Evolutionary conservation across 1,140 invertebrate genomes (phyloP).

Genomic region (Apolygus lucorum): DNA sequence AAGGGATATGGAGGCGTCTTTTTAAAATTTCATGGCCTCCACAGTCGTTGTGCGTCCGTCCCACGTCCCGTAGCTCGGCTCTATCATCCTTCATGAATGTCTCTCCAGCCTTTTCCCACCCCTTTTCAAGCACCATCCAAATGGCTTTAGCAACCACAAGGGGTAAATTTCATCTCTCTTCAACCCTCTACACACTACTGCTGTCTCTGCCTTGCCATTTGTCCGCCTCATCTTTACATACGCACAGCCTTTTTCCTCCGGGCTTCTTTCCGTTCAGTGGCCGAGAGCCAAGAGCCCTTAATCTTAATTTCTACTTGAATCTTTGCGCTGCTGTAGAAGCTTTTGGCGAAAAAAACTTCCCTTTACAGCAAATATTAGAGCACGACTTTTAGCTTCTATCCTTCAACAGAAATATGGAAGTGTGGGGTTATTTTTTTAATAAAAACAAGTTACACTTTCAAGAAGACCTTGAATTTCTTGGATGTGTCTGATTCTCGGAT

Average conservation of each 20-base stretch:
- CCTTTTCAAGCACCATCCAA: background rate
- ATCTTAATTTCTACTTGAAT: background rate
- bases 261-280: background rate
- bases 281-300: background rate
- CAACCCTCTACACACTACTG: background rate
- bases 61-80: background rate
- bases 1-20: background rate
- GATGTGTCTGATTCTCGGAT: too few relatives aligned
- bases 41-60: background rate
- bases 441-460: too few relatives aligned
- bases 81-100: background rate
- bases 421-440: too few relatives aligned
- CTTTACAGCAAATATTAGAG: too few relatives aligned
- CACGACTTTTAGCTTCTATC: too few relatives aligned
- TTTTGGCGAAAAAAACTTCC: too few relatives aligned
- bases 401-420: too few relatives aligned
- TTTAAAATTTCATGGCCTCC: background rate
- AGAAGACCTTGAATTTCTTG: too few relatives aligned
- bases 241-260: background rate
- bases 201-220: background rate
- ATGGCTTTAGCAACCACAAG: too few relatives aligned
- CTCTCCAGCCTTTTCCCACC: background rate
- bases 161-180: too few relatives aligned
- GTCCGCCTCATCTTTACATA: background rate
- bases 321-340: background rate